Conservation (phyloP, 2,113 vertebrate genomes). For the Jacana jacana region DNA sequence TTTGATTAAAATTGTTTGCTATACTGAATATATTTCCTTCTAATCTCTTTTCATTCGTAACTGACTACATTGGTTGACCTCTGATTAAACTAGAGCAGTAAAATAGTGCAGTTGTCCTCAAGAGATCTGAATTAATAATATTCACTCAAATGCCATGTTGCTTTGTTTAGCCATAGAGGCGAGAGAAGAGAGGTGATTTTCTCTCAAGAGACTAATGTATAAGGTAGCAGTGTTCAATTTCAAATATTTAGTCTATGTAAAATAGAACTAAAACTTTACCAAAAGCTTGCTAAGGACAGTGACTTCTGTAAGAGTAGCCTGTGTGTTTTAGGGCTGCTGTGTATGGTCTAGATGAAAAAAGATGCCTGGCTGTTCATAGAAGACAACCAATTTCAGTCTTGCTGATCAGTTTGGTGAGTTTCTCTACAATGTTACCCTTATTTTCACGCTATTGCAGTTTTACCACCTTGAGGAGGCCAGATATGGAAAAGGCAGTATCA, state of each 20-base stretch:
- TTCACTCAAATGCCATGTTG: background rate
- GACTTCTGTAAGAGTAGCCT: background rate
- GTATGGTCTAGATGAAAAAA: background rate
- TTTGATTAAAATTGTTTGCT: slow-evolving; percentile 2
- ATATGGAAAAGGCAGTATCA: background rate
- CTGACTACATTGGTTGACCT: background rate
- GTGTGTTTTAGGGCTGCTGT: background rate
- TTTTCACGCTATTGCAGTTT: background rate
- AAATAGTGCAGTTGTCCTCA: slow-evolving; percentile 22
- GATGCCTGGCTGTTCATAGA: background rate
- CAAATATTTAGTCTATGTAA: background rate
- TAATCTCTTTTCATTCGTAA: slow-evolving; percentile 12
- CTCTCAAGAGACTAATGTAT: background rate
- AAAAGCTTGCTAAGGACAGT: background rate
- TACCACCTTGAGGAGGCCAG: background rate
- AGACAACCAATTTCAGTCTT: background rate
- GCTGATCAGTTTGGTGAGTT: background rate
- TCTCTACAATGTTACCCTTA: background rate
- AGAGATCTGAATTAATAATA: slow-evolving; percentile 45
- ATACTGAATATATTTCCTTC: background rate
- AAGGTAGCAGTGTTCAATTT: background rate
- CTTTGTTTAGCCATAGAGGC: slow-evolving; percentile 25
- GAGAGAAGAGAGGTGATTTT: background rate
- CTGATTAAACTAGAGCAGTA: slow-evolving; percentile 22
- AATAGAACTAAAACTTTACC: background rate